These are phyloP conservation scores for Brachypodius melanocephalos DNA, from an alignment of 2,113 vertebrate species.

Conservation along the genomic window DNA sequence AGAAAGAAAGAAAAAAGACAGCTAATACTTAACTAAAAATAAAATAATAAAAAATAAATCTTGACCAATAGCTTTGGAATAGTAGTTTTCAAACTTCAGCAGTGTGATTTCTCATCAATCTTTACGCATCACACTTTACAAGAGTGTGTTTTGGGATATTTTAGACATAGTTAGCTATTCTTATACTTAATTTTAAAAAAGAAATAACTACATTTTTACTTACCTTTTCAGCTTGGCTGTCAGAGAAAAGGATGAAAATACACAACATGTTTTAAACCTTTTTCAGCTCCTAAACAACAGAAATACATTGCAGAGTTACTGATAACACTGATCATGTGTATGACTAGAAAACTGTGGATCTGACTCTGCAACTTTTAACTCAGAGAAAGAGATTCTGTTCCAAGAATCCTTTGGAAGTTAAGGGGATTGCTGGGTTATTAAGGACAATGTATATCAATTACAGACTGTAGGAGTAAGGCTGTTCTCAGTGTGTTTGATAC, in stretches of 20 bases:
- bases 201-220: neutral
- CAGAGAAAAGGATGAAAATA: constrained; percentile 43
- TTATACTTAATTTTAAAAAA: neutral
- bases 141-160: neutral
- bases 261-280: constrained; percentile 15
- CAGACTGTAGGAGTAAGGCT: neutral
- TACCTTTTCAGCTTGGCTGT: neutral
- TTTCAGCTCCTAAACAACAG: constrained; percentile 30
- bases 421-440: neutral
- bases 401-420: neutral
- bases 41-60: neutral
- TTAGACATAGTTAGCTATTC: neutral
- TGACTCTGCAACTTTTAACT: neutral
- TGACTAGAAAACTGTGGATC: neutral
- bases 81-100: neutral
- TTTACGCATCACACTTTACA: neutral
- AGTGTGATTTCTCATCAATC: neutral
- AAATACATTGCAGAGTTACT: neutral
- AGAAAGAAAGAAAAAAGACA: neutral
- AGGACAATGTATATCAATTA: neutral
- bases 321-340: neutral
- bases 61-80: neutral
- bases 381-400: neutral
- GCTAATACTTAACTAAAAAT: neutral
- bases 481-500: neutral